phyloP scores from a whole-genome alignment of 2,797 vertebrate species.

The Heteromormyrus szaboi region DNA sequence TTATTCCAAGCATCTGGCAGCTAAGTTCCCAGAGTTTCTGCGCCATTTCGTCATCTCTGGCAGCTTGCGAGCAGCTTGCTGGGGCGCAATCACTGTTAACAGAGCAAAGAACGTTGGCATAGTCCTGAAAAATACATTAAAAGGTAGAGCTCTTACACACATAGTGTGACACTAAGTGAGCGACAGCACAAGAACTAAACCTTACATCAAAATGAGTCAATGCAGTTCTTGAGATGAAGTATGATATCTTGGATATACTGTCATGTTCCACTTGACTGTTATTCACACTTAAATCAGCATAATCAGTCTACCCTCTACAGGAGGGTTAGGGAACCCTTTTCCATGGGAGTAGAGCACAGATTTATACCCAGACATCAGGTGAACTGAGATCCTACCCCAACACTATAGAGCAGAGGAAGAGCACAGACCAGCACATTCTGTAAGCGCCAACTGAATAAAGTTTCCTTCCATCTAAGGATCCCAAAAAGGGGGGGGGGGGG shows the following conservation, averaged over 20 bases:
- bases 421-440: background rate
- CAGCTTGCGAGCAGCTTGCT: slow-evolving; percentile 51
- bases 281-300: background rate
- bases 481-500: background rate
- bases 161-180: background rate
- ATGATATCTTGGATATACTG: background rate
- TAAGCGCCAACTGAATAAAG: background rate
- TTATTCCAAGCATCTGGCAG: slow-evolving; percentile 61
- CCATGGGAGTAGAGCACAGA: background rate
- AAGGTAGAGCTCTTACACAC: background rate
- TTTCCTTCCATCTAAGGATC: background rate
- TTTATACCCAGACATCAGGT: background rate
- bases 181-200: background rate
- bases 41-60: slow-evolving; percentile 57
- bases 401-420: background rate
- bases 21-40: slow-evolving; percentile 66
- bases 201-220: background rate
- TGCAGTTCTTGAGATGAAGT: background rate
- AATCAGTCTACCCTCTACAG: background rate
- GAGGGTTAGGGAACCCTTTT: background rate
- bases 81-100: slow-evolving; percentile 57
- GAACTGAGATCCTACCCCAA: background rate
- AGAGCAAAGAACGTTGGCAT: background rate
- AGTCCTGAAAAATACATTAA: background rate
- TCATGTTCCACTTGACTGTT: no score